Conservation (phyloP, 2,888 invertebrate species). For the Leucania comma region DNA sequence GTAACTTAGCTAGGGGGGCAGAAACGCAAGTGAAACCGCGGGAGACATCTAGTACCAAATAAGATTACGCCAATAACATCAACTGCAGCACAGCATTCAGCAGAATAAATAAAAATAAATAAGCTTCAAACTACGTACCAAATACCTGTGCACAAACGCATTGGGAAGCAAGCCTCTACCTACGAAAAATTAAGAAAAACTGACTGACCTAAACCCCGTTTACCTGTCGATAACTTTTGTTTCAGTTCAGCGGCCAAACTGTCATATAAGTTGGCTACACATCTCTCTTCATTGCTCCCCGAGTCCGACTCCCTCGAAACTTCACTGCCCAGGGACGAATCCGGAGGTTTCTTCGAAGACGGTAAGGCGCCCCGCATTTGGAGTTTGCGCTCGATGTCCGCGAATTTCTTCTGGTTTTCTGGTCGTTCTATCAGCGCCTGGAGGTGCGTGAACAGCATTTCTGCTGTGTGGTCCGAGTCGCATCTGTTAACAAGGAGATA, state of each 20-base stretch:
- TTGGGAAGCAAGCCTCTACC: conserved; percentile 69
- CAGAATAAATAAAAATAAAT: conserved; percentile 1
- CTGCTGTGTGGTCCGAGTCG: conserved; percentile 98
- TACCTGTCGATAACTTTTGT: conserved; percentile 91
- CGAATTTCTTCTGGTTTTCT: conserved; percentile 96
- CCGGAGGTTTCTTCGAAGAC: conserved; percentile 91
- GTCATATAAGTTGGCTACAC: conserved; percentile 95
- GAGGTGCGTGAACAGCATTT: conserved; percentile 95
- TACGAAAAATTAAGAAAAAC: conserved; percentile 72
- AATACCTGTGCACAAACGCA: conserved; percentile 66
- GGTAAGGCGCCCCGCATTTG: conserved; percentile 91
- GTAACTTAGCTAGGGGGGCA: too few relatives aligned
- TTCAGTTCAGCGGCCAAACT: conserved; percentile 97
- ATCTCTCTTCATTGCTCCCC: conserved; percentile 93
- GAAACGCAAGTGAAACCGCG: too few relatives aligned
- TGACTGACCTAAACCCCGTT: conserved; percentile 88
- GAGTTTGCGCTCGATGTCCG: conserved; percentile 93
- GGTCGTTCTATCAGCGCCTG: conserved; percentile 95
- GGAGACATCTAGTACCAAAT: too few relatives aligned
- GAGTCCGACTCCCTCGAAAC: conserved; percentile 93
- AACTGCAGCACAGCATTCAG: neutral
- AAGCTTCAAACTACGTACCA: conserved; percentile 63
- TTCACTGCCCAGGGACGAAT: conserved; percentile 94
- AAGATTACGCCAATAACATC: neutral
- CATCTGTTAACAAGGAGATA: conserved; percentile 87